Percentiles rank a stretch among this genome's conserved stretches.
Evolutionary conservation across 2,113 vertebrate genomes (phyloP).

Genomic region (Sturnus vulgaris): DNA sequence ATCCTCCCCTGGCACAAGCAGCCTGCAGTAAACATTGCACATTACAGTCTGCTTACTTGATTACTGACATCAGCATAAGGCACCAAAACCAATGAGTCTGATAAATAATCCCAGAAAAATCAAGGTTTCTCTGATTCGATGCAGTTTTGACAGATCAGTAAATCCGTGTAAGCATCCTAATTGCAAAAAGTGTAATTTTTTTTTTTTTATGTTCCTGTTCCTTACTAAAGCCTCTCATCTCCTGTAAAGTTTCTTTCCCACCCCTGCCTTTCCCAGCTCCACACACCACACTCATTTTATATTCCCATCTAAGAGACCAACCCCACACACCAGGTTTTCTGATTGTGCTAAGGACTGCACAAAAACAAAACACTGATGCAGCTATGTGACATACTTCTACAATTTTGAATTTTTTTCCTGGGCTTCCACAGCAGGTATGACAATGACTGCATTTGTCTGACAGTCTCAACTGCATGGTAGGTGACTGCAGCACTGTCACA

Average conservation of each 20-base stretch:
- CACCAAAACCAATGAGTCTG: background rate
- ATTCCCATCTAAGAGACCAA: background rate
- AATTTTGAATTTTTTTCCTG: background rate
- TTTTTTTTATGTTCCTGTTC: background rate
- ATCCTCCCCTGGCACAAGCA: accelerated
- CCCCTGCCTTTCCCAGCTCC: background rate
- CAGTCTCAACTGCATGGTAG: accelerated
- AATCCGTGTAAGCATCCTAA: accelerated
- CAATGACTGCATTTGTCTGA: background rate
- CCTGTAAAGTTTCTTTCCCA: background rate
- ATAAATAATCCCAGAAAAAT: background rate
- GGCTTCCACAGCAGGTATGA: background rate
- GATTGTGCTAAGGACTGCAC: background rate
- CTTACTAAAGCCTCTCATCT: background rate
- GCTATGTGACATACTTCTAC: background rate
- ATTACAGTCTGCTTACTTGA: background rate
- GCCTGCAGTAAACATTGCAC: background rate
- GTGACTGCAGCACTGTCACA: background rate
- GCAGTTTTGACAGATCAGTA: background rate
- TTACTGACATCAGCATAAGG: background rate
- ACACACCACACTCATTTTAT: background rate
- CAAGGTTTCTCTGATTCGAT: background rate
- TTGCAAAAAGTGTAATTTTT: background rate
- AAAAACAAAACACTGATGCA: background rate
- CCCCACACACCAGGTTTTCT: background rate